Conservation (phyloP, 2,888 invertebrate species). For the Rutpela maculata region DNA sequence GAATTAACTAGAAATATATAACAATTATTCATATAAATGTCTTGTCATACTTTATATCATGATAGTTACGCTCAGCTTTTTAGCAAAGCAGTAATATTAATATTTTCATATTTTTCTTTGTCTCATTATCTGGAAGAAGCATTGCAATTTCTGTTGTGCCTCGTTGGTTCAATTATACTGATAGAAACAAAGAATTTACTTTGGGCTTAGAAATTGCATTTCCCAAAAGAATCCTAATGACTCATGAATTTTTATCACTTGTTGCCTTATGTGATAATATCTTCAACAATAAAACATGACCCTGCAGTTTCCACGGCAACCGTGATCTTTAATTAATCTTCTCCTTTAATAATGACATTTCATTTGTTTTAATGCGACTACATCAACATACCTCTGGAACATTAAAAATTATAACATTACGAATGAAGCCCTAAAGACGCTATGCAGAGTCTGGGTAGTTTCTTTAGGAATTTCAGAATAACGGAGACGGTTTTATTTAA, state of each 20-base stretch:
- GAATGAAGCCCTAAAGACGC: constrained; percentile 41
- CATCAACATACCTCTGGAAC: constrained; percentile 54
- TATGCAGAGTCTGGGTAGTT: constrained; percentile 28
- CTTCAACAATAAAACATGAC: constrained; percentile 27
- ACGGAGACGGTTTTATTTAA: constrained; percentile 22
- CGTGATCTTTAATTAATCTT: constrained; percentile 40
- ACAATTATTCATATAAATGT: background rate
- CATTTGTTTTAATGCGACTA: constrained; percentile 55
- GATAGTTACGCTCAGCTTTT: background rate
- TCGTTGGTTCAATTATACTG: constrained; percentile 19
- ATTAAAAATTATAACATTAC: constrained; percentile 55
- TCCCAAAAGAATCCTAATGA: constrained; percentile 21
- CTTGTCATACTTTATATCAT: constrained; percentile 4
- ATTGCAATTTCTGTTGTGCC: constrained; percentile 10
- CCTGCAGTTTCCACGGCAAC: constrained; percentile 15
- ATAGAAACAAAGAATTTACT: constrained; percentile 27
- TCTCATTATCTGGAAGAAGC: constrained; percentile 12
- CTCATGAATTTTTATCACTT: constrained; percentile 35
- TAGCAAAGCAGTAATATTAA: constrained; percentile 12
- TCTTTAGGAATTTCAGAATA: constrained; percentile 35
- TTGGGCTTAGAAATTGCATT: constrained; percentile 27
- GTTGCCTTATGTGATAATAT: constrained; percentile 30
- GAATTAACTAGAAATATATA: no score
- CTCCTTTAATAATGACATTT: constrained; percentile 51
- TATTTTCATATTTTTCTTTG: constrained; percentile 13